phyloP scores from a whole-genome alignment of 2,888 invertebrate species.

The Cheilosia urbana region DNA sequence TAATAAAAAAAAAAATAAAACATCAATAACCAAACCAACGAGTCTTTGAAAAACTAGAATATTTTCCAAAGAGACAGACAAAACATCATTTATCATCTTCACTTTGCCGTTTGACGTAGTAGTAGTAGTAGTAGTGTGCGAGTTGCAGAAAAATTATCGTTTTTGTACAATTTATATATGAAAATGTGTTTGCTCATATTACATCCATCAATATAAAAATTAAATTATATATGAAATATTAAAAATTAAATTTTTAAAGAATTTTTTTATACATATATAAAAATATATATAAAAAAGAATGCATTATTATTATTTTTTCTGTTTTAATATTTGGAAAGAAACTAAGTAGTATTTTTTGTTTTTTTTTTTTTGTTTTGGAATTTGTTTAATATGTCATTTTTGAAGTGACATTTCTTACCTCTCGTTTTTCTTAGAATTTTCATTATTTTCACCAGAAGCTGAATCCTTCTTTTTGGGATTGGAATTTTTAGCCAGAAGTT shows the following conservation, averaged over 20 bases:
- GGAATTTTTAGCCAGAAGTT: slow-evolving; percentile 84
- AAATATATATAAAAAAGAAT: slow-evolving; percentile 66
- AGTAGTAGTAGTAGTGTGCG: slow-evolving; percentile 40
- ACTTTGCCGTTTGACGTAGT: slow-evolving; percentile 30
- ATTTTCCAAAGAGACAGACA: slow-evolving; percentile 45
- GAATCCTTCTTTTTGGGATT: slow-evolving; percentile 84
- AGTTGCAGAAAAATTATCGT: slow-evolving; percentile 56
- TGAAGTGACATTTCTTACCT: slow-evolving; percentile 82
- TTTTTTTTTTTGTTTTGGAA: slow-evolving; percentile 76
- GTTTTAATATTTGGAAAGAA: slow-evolving; percentile 69
- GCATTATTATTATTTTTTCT: slow-evolving; percentile 45
- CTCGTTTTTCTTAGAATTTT: slow-evolving; percentile 82
- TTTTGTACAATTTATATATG: slow-evolving; percentile 53
- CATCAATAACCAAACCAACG: not conserved
- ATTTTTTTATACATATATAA: slow-evolving; percentile 64
- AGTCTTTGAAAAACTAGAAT: slow-evolving; percentile 51
- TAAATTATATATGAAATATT: slow-evolving; percentile 60
- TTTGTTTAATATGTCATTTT: slow-evolving; percentile 76
- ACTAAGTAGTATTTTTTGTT: slow-evolving; percentile 77
- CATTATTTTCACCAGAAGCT: slow-evolving; percentile 83
- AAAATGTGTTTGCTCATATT: slow-evolving; percentile 58
- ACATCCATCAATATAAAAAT: slow-evolving; percentile 72
- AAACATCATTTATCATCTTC: slow-evolving; percentile 35
- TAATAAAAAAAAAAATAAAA: not conserved
- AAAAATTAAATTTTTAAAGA: slow-evolving; percentile 50